Evolutionary conservation across 2,888 invertebrate genomes (phyloP), one percentile per base, ranked within the genome.

Genomic region (Sinelater perroti): DNA sequence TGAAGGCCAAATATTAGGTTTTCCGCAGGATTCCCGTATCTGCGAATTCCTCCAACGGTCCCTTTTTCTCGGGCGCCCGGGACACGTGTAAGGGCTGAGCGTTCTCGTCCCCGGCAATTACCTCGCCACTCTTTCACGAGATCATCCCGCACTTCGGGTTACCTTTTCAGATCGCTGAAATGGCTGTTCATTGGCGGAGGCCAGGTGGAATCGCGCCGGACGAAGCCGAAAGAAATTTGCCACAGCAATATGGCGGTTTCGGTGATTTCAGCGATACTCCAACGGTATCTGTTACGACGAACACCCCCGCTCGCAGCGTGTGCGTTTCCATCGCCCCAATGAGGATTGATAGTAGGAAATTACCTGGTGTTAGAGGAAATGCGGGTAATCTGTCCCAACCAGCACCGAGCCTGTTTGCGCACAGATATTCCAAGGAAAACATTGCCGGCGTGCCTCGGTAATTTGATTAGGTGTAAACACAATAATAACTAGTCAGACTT

Each of bases 1-100:
- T 51, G 65, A 65, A 63, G 64, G 63, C 65, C 64, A 65, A 65
- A 65, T 65, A 65, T 65, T 65, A 65, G 62, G 64, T 65, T 65
- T 65, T 63, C 65, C 58, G 61, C 46, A 47, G 56, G 60, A 56
- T 60, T 60, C 55, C 53, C 62, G 46, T 62, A 60, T 57, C 60
- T 60, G 60, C 55, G 62, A 62, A 62, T 59, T 61, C 61, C 55
- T 58, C 46, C 61, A 57, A 55, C 61, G 47, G 38, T 56, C 44
- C 58, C 62, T 60, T 60, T 57, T 60, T 55, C 54, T 60, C 56
- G 30, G 52, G 44, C 60, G 57, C 50, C 55, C 49, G 52, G 42
- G 47, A 57, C 55, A 54, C 60, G 47, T 62, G 51, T 60, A 56
- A 45, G 47, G 55, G 55, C 49, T 60, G 38, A 51, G 56, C 46